Base-by-base conservation (phyloP, 2,888 invertebrate genomes). In the Mystacides longicornis region DNA sequence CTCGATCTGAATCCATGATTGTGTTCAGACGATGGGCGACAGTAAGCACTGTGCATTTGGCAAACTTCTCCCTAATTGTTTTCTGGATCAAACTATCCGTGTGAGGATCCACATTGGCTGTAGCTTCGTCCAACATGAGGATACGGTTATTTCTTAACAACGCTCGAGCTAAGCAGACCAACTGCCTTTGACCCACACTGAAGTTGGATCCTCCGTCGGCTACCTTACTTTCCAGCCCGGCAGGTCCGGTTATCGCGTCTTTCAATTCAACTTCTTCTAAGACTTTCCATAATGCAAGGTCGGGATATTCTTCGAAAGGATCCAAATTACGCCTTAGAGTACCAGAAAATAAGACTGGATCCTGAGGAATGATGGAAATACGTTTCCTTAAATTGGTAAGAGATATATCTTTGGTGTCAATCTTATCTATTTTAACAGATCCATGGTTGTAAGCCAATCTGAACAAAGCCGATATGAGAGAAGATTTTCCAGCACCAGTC, bases 21-120 rank as follows among this genome's bases (percentile, higher is more conserved):
- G 89, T 90, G 66, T 89, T 81, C 37, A 91, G 72, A 23, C 90
- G 78, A 74, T 90, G 89, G 11, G 89, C 89, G 51, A 90, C 86
- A 1, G 89, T 89, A 5, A 90, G 70, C 1, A 90, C 88, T 0
- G 88, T 88, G 66, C 87, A 89, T 18, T 81, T 67, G 27, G 68
- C 71, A 66, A 89, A 89, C 67, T 85, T 85, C 51, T 72, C 74
- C 56, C 86, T 69, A 47, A 89, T 86, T 1, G 87, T 87, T 57
- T 74, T 73, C 67, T 88, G 88, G 63, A 89, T 89, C 23, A 88
- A 68, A 1, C 72, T 75, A 68, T 88, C 88, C 1, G 88, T 89
- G 62, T 78, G 75, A 1, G 80, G 81, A 67, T 86, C 86, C 0
- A 86, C 83, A 64, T 85, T 85, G 9, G 85, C 85, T 0, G 86